Evolutionary conservation across 2,888 invertebrate genomes (phyloP).

Genomic region (Pterostichus niger): DNA sequence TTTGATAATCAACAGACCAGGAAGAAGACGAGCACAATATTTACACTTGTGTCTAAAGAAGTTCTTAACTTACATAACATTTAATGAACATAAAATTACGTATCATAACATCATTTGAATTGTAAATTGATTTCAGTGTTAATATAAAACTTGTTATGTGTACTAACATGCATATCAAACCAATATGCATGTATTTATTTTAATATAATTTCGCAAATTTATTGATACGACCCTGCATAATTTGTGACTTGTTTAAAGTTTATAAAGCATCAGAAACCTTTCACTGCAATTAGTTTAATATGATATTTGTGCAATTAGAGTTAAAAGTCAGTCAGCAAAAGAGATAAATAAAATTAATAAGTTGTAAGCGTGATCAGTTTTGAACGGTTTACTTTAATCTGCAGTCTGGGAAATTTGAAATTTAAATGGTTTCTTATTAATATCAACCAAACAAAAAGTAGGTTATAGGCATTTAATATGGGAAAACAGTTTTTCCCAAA

Average conservation of each 20-base stretch:
- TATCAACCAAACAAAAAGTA: too few relatives aligned
- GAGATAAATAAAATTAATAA: too few relatives aligned
- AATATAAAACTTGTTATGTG: slow-evolving; percentile 11
- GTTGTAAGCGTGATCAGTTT: too few relatives aligned
- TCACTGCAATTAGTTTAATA: slow-evolving; percentile 47
- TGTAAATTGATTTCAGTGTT: slow-evolving; percentile 42
- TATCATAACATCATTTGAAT: slow-evolving; percentile 48
- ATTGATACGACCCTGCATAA: not conserved
- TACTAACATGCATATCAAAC: slow-evolving; percentile 39
- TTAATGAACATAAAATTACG: slow-evolving; percentile 36
- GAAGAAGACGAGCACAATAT: slow-evolving; percentile 26
- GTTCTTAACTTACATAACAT: slow-evolving; percentile 36
- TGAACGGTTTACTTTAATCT: too few relatives aligned
- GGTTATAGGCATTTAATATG: too few relatives aligned
- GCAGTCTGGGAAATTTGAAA: too few relatives aligned
- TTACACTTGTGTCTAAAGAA: slow-evolving; percentile 31
- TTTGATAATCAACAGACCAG: slow-evolving; percentile 23
- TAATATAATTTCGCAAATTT: slow-evolving; percentile 20
- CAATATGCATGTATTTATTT: slow-evolving; percentile 22
- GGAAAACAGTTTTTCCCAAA: too few relatives aligned
- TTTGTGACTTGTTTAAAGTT: not conserved
- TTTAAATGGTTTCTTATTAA: too few relatives aligned
- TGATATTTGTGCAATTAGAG: slow-evolving; percentile 40
- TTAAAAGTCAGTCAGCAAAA: not conserved
- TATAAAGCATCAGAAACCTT: not conserved